Evolutionary conservation across 2,888 invertebrate genomes (phyloP).

Genomic region (Drosophila algonquin): DNA sequence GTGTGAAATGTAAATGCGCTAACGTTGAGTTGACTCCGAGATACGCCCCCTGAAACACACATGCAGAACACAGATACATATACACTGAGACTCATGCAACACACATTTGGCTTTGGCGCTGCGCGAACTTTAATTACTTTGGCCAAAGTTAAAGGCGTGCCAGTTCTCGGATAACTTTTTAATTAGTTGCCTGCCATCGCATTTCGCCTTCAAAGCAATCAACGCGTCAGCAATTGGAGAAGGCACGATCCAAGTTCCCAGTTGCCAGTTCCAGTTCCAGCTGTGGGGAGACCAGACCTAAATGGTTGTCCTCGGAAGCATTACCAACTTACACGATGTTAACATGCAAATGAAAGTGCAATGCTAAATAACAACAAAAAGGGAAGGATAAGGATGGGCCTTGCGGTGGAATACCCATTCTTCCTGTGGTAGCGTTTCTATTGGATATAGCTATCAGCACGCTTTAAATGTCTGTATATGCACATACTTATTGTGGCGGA

Average conservation of each 20-base stretch:
- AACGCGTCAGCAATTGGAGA: conserved; percentile 46
- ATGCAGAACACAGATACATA: background rate
- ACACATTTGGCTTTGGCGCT: conserved; percentile 57
- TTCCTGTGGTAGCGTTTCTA: too few relatives aligned
- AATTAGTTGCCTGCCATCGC: conserved; percentile 66
- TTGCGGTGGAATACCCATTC: background rate
- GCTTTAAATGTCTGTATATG: too few relatives aligned
- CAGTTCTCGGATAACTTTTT: conserved; percentile 69
- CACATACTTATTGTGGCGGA: too few relatives aligned
- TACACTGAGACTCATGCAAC: conserved; percentile 17
- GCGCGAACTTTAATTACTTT: conserved; percentile 77
- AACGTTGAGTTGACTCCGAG: conserved; percentile 55
- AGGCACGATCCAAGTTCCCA: conserved; percentile 14
- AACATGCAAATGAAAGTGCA: conserved; percentile 72
- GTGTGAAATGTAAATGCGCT: conserved; percentile 74
- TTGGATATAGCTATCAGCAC: too few relatives aligned
- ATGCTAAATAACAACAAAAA: conserved; percentile 20
- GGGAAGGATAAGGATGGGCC: conserved; percentile 1
- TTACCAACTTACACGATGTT: conserved; percentile 62
- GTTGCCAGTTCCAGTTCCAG: background rate
- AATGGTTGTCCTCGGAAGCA: conserved; percentile 29
- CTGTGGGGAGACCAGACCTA: background rate
- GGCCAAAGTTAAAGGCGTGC: conserved; percentile 73
- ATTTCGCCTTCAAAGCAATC: conserved; percentile 68
- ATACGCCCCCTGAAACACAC: background rate